These are phyloP conservation scores for Malaclemys terrapin DNA, from an alignment of 2,113 vertebrate genomes.

Conservation along the genomic window DNA sequence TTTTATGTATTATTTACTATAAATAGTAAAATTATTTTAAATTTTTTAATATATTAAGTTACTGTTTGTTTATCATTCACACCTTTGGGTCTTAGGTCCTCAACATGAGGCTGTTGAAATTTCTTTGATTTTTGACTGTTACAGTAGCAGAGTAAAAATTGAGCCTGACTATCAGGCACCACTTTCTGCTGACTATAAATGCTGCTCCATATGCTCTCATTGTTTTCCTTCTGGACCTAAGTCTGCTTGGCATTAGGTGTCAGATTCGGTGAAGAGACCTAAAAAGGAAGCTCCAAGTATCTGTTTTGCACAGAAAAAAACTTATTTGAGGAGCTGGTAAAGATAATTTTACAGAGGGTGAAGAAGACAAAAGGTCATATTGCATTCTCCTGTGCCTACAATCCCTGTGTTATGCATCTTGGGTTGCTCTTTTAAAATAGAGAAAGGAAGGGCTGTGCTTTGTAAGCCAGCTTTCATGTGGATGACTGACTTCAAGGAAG, in stretches of 20 bases:
- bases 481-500: background rate
- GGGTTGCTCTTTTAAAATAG: background rate
- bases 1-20: background rate
- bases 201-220: background rate
- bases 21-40: background rate
- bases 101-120: background rate
- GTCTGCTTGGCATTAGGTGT: background rate
- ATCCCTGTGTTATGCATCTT: background rate
- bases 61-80: background rate
- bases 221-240: background rate
- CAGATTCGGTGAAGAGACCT: background rate
- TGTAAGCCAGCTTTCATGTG: background rate
- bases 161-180: background rate
- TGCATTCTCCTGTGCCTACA: background rate
- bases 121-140: background rate
- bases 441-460: background rate
- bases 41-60: background rate
- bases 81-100: background rate
- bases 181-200: background rate
- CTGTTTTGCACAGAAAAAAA: background rate
- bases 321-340: background rate
- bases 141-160: background rate
- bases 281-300: background rate
- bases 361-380: background rate
- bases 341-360: background rate